These are phyloP conservation scores for Cephus sareptanus DNA, from an alignment of 2,888 invertebrate species.

Conservation along the genomic window DNA sequence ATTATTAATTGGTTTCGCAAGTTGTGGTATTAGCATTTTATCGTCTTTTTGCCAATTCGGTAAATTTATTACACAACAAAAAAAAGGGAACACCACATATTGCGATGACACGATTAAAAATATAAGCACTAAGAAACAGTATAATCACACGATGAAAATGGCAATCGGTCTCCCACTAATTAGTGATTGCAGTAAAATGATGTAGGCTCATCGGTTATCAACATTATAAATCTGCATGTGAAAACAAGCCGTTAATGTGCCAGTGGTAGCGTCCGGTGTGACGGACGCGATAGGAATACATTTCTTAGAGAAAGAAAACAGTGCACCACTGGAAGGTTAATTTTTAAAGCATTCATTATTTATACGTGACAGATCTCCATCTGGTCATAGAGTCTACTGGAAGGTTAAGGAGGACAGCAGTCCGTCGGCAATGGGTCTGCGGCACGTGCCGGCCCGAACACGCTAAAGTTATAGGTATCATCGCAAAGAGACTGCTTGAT, in stretches of 20 bases:
- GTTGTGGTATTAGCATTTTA: background rate
- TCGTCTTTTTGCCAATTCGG: background rate
- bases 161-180: background rate
- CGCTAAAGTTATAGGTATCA: background rate
- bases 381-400: background rate
- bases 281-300: background rate
- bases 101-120: background rate
- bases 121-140: background rate
- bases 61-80: background rate
- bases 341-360: background rate
- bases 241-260: background rate
- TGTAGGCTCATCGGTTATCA: no score
- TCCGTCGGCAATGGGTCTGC: background rate
- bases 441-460: background rate
- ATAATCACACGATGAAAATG: background rate
- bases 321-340: background rate
- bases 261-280: background rate
- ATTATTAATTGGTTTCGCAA: background rate
- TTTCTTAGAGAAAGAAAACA: background rate
- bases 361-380: background rate
- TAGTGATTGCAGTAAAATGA: background rate
- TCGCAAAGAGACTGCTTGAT: background rate
- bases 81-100: background rate
- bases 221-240: background rate
- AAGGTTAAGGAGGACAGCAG: background rate